Base-by-base conservation (phyloP, 2,113 vertebrate genomes). In the Erythrocercus mccallii region DNA sequence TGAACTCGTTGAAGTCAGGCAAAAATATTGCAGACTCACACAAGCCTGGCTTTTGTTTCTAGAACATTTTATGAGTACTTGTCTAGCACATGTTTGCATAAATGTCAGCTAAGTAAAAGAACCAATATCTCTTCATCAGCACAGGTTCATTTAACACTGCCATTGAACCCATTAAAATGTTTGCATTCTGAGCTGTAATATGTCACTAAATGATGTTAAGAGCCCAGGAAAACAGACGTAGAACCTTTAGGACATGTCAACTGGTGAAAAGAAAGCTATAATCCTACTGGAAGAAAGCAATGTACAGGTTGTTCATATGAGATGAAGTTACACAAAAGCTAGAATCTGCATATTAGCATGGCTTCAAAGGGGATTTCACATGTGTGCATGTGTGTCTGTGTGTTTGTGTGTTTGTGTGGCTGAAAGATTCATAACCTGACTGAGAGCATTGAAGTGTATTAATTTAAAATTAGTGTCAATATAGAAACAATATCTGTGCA, bases 171-270 rank as follows among this genome's bases (percentile, higher is more conserved):
- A 93, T 85, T 92, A 85, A 95, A 95, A 61, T 31, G 2, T 44
- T 92, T 42, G 64, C 71, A 33, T 81, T 97, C 15, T 73, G 73
- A 96, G 94, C 74, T 77, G 56, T 44, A 71, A 47, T 73, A 92
- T 64, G 89, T 95, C 70, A 91, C 96, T 72, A 94, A 87, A 91
- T 72, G 51, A 87, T 93, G 54, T 73, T 96, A 95, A 95, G 62
- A 93, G 85, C 81, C 22, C 76, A 88, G 77, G 35, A 93, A 86
- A 94, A 91, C 90, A 97, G 94, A 94, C 81, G 95, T 82, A 80
- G 83, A 57, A 48, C 51, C 84, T 93, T 80, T 80, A 91, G 87
- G 72, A 77, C 53, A 87, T 53, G 62, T 38, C 56, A 81, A 81
- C 72, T 87, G 54, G 90, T 50, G 20, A 95, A 77, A 81, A 95